phyloP scores from a whole-genome alignment of 2,888 invertebrate species.

The Rhopalosiphum nymphaeae region DNA sequence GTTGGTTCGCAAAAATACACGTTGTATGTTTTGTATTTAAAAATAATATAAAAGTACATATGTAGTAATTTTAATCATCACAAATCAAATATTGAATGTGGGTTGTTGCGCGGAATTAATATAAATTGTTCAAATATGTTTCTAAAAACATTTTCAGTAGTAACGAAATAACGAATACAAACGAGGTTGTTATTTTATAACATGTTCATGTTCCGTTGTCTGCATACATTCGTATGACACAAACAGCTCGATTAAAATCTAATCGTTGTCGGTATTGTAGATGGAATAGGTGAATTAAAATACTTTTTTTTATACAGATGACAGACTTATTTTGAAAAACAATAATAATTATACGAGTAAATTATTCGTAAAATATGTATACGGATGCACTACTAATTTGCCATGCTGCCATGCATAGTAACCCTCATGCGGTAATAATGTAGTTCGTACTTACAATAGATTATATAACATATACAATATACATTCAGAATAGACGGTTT shows the following conservation, averaged over 20 bases:
- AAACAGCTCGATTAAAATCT: not conserved
- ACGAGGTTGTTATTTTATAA: not conserved
- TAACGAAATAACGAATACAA: not conserved
- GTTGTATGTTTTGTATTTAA: not conserved
- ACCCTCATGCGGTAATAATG: not conserved
- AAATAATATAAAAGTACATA: not conserved
- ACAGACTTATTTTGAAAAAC: not conserved
- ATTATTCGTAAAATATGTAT: not conserved
- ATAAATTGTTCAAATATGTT: not conserved
- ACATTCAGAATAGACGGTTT: not conserved
- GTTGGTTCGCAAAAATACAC: not conserved
- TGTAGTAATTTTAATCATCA: not conserved
- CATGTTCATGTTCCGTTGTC: not conserved
- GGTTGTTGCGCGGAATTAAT: not conserved
- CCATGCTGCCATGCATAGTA: not conserved
- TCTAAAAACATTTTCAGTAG: not conserved
- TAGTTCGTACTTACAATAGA: not conserved
- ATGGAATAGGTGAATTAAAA: not conserved
- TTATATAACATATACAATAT: not conserved
- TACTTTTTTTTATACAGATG: not conserved
- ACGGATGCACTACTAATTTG: not conserved
- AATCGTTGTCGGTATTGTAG: not conserved
- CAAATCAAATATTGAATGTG: conserved; percentile 4
- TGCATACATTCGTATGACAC: not conserved
- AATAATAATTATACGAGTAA: not conserved